These are phyloP conservation scores for Aplysia californica DNA, from an alignment of 1,140 invertebrate genomes.

Conservation along the genomic window DNA sequence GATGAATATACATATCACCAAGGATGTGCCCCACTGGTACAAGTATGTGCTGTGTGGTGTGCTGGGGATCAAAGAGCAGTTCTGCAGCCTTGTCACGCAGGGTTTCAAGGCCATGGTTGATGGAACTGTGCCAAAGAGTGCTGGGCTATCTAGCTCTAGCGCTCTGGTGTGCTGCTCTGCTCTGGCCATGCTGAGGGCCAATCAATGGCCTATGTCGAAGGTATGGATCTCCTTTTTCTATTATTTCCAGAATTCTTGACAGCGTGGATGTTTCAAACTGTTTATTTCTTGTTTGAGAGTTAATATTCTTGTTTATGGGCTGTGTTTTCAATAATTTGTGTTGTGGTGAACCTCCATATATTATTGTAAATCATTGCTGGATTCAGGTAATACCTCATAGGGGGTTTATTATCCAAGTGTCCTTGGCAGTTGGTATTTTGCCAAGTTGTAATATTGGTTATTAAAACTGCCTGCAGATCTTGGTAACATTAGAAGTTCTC, in stretches of 20 bases:
- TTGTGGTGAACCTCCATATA: too few species aligned
- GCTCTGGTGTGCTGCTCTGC: constrained; percentile 94
- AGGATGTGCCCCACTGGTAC: constrained; percentile 81
- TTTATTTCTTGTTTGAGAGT: too few species aligned
- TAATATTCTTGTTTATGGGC: too few species aligned
- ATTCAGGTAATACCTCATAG: too few species aligned
- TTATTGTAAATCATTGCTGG: too few species aligned
- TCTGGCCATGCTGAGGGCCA: constrained; percentile 82
- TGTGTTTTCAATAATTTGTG: too few species aligned
- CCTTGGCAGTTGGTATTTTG: too few species aligned
- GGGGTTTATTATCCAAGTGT: too few species aligned
- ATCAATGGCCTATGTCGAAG: constrained; percentile 66
- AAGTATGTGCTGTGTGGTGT: constrained; percentile 96
- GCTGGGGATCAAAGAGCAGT: constrained; percentile 75
- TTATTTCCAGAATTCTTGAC: not conserved
- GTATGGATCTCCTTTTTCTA: constrained; percentile 43
- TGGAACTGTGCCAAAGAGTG: constrained; percentile 89
- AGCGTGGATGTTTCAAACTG: too few species aligned
- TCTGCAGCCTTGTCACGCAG: constrained; percentile 13
- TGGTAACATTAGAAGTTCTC: too few species aligned
- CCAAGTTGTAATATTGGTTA: too few species aligned
- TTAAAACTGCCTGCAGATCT: too few species aligned
- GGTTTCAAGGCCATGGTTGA: constrained; percentile 83
- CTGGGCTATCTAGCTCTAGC: constrained; percentile 97
- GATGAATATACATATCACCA: constrained; percentile 64